Evolutionary conservation across 2,888 invertebrate genomes (phyloP).

Genomic region (Nephrotoma appendiculata): DNA sequence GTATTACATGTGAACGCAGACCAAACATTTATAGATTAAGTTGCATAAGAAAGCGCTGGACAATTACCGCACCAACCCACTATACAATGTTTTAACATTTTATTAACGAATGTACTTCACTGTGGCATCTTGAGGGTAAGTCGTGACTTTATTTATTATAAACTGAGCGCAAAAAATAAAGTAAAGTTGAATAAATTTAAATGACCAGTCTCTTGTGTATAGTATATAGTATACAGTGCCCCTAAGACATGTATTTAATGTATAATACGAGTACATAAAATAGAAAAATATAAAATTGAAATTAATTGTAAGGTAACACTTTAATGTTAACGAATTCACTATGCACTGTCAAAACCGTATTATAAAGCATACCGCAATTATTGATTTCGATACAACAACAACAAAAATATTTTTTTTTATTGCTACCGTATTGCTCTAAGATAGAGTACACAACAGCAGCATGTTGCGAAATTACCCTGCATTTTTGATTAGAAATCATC

Average conservation of each 20-base stretch:
- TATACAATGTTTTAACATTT: background rate
- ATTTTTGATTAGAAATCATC: background rate
- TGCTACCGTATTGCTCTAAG: background rate
- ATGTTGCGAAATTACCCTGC: background rate
- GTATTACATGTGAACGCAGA: background rate
- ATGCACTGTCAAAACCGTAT: background rate
- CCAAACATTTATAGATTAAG: background rate
- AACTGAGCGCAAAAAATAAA: background rate
- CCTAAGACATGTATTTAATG: background rate
- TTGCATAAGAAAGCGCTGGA: background rate
- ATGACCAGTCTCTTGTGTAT: background rate
- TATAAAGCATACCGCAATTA: background rate
- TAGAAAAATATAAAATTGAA: background rate
- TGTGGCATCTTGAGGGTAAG: background rate
- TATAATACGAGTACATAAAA: no score
- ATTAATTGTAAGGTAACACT: background rate
- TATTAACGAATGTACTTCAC: background rate
- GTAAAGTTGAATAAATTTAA: background rate
- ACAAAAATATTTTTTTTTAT: background rate
- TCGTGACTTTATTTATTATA: background rate
- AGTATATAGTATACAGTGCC: background rate
- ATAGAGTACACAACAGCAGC: background rate
- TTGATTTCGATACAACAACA: background rate
- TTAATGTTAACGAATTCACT: background rate
- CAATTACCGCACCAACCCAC: background rate